Evolutionary conservation across 1,140 invertebrate species (phyloP), one percentile per base, ranked within the genome.

Genomic region (Drosophila repleta): DNA sequence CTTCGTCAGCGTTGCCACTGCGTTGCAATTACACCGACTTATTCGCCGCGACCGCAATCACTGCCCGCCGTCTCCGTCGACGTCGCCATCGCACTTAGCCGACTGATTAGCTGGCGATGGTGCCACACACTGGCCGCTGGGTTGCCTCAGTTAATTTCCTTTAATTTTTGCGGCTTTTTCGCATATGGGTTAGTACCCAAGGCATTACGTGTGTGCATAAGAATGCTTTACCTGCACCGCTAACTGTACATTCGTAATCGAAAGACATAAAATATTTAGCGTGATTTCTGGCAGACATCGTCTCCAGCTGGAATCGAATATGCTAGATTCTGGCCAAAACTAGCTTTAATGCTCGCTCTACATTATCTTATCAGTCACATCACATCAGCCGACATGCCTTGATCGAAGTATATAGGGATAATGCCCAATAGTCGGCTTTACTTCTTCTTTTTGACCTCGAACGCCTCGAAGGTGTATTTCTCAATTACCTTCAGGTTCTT

Each of bases 211-310:
- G 58, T 73, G 35, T n/a, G 17, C 45, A 45, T 32, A 24, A 43
- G 32, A 49, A 55, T 46, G 35, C 10, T 32, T 49, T 63, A 69
- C 60, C 60, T 49, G 43, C 49, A 46, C 67, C 13, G 8, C 29
- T 32, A 57, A 52, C 68, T 58, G 61, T 56, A 61, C 60, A 65
- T 46, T 37, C 37, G 37, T 66, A 74, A 75, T 84, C 76, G 48
- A 57, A 78, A 87, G 82, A 74, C 78, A 87, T 81, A 78, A 74
- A 74, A 57, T 52, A 35, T 53, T 60, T 57, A 74, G 68, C 68
- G 41, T 63, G 48, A 73, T 60, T 81, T 35, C 39, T 29, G 7
- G 29, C 32, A 35, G 10, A 29, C 29, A 2, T 35, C 32, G 32
- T 35, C 10, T 35, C 11, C 7, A 35, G 32, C 11, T 35, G 11